Conservation (phyloP, 2,888 invertebrate species). For the Hypomecis punctinalis region DNA sequence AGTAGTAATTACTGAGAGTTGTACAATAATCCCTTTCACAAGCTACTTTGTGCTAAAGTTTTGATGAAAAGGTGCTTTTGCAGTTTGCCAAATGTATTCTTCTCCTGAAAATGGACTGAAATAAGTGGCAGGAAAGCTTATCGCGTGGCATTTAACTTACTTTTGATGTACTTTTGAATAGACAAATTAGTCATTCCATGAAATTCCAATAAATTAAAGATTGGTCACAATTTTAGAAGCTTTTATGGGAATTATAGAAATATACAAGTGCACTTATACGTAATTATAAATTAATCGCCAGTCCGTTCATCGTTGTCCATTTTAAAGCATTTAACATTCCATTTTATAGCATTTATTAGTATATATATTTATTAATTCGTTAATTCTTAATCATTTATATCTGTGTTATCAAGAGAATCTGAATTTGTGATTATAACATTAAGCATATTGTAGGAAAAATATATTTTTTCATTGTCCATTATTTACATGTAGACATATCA, state of each 20-base stretch:
- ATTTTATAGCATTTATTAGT: slow-evolving; percentile 1
- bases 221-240: slow-evolving; percentile 15
- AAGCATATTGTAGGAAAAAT: slow-evolving; percentile 4
- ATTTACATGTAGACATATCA: slow-evolving; percentile 38
- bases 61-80: slow-evolving; percentile 4
- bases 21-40: neutral
- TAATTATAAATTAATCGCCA: neutral
- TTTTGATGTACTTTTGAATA: neutral
- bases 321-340: slow-evolving; percentile 16
- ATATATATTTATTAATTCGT: too few species aligned
- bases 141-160: neutral
- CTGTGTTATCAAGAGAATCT: slow-evolving; percentile 12
- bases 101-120: neutral
- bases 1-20: neutral
- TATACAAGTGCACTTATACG: slow-evolving; percentile 24
- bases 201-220: neutral
- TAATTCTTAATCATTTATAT: neutral
- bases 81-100: neutral
- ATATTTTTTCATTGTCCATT: neutral
- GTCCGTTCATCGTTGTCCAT: neutral
- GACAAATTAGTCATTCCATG: slow-evolving; percentile 5
- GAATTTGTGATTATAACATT: slow-evolving; percentile 21
- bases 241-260: slow-evolving; percentile 7
- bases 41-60: slow-evolving; percentile 2
- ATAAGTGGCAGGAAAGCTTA: too few species aligned